Evolutionary conservation across 2,888 invertebrate genomes (phyloP), one percentile per base, ranked within the genome.

Genomic region (Glyphotaelius pellucidus): DNA sequence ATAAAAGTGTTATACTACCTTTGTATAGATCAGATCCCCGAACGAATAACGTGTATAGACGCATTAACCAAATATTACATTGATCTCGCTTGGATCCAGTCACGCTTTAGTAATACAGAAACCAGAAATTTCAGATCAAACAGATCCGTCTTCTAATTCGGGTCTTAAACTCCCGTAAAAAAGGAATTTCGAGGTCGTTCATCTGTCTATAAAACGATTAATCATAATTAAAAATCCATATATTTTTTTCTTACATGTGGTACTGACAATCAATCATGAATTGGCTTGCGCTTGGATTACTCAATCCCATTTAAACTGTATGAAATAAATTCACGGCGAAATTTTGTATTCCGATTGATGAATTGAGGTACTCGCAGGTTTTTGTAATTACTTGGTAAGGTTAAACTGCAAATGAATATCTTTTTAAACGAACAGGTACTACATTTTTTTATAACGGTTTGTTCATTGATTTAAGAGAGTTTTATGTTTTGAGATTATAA

Each of bases 151-250:
- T 67, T 67, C 67, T 67, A 67, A 67, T 67, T 67, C n/a, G 67
- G 52, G 67, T 67, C 25, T 67, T 83, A 83, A 83, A 83, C 32
- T 25, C 83, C 35, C 35, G 31, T 32, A 35, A 83, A 83, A 83
- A 83, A 38, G 19, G 35, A 32, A 83, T 83, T 83, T 35, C 83
- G 83, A 83, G 83, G 83, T 83, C 83, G 25, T 83, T 83, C 83
- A 38, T 83, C 83, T 89, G 42, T 42, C 67, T n/a, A 7, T 25
- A 35, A 86, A 84, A 7, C 92, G 52, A 90, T 91, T 89, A 79
- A 91, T 92, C 91, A 89, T 90, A 92, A 92, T 92, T 92, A 89
- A 88, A 92, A 91, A 92, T 80, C 89, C 79, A 89, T 87, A 79
- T 89, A 85, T 81, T 91, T 86, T n/a, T 91, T 90, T 91, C 32